Conservation (phyloP, 2,797 vertebrate species). For the Ceryle rudis region DNA sequence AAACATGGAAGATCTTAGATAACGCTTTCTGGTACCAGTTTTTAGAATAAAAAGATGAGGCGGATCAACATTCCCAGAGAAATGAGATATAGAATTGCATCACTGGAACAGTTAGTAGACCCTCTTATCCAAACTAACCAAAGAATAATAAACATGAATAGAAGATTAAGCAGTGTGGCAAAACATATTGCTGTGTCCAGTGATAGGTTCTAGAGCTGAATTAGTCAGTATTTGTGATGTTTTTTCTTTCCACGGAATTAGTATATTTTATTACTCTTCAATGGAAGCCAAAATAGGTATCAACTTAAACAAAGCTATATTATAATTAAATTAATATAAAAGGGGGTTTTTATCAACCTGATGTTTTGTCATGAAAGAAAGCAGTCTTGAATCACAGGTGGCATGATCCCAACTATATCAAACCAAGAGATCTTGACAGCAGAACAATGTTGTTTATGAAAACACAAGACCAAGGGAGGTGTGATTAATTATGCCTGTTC, state of each 20-base stretch:
- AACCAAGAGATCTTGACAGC: constrained; percentile 47
- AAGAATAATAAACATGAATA: background rate
- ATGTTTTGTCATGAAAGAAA: constrained; percentile 35
- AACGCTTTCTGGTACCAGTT: background rate
- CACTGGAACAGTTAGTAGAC: background rate
- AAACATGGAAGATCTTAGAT: background rate
- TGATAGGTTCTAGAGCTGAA: background rate
- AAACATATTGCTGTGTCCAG: background rate
- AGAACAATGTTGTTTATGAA: constrained; percentile 73
- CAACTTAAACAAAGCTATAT: constrained; percentile 40
- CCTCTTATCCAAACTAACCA: background rate
- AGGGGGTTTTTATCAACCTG: constrained; percentile 42
- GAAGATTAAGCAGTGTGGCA: background rate
- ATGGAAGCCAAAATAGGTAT: background rate
- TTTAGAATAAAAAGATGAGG: background rate
- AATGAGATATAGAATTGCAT: background rate
- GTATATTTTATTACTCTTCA: background rate
- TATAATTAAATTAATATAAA: constrained; percentile 51
- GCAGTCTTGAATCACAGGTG: constrained; percentile 45
- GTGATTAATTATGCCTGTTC: constrained; percentile 73
- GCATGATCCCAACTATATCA: constrained; percentile 4
- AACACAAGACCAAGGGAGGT: constrained; percentile 70
- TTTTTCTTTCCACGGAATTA: background rate
- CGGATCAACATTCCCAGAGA: background rate
- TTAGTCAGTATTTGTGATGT: background rate